A percentile compares a stretch with the other conserved stretches of the same genome.
These are phyloP conservation scores for Drosophila mimetica DNA, from an alignment of 2,888 invertebrate species.

Conservation along the genomic window DNA sequence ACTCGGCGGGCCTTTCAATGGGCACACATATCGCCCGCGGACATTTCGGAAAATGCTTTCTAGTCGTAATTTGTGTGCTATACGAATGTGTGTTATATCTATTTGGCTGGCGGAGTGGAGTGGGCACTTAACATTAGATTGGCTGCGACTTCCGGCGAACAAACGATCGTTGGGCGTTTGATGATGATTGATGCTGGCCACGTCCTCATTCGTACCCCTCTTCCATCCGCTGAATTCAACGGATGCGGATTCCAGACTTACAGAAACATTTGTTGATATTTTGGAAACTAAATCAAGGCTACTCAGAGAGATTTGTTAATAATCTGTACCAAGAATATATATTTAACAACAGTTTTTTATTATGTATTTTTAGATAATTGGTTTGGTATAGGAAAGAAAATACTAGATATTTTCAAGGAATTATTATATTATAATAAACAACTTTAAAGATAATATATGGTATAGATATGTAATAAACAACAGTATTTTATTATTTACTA, in stretches of 20 bases:
- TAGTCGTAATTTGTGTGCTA: slow-evolving; percentile 51
- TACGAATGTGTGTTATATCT: slow-evolving; percentile 21
- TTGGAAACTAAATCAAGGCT: background rate
- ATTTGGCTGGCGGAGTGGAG: slow-evolving; percentile 56
- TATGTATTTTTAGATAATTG: no score
- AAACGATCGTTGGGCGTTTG: slow-evolving; percentile 47
- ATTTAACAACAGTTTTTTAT: no score
- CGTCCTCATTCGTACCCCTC: background rate
- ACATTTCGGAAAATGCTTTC: slow-evolving; percentile 72
- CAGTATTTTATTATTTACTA: no score
- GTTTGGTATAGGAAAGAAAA: no score
- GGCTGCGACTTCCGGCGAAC: slow-evolving; percentile 75
- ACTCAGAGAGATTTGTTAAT: background rate
- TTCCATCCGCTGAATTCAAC: background rate
- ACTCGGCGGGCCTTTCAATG: slow-evolving; percentile 8
- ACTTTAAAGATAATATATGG: no score
- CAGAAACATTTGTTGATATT: background rate
- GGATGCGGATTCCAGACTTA: background rate
- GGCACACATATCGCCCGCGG: slow-evolving; percentile 43
- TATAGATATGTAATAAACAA: no score
- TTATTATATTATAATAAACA: no score
- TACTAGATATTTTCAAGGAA: no score
- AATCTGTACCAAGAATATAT: background rate
- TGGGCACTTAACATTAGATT: slow-evolving; percentile 77
- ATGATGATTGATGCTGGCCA: slow-evolving; percentile 72